Base-by-base conservation (phyloP, 92 coral and sea anemone species). In the Diadumene lineata region DNA sequence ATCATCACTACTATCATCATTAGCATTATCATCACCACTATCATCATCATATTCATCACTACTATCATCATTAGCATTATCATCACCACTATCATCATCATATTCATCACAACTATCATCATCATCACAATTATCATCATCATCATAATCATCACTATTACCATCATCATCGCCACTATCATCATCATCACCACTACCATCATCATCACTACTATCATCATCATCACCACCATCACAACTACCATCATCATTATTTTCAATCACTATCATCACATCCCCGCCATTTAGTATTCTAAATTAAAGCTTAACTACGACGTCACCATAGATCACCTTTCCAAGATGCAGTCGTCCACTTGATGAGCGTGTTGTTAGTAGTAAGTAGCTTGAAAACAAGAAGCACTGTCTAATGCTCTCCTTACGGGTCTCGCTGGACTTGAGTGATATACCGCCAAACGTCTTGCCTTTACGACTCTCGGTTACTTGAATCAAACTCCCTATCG, bases 341-440 rank as follows among this genome's bases (percentile, higher is more conserved):
- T 92, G 97, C 1, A 94, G 89, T 56, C 93, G 89, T 50, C 98
- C 98, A 74, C 97, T 92, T 34, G 98, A 94, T 34, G 98, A 94
- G 27, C 97, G 85, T 23, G 93, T 86, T 21, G 98, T 92, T 15
- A 94, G 87, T 71, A 94, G 77, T 66, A 94, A 83, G 73, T 81
- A 84, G 13, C 98, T 92, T 7, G 98, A 94, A 66, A 94, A 94
- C 81, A 94, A 75, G 38, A 94, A 92, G 60, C 98, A 94, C 27
- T 92, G 92, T 3, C 96, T 81, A 11, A 92, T 91, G 62, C 83
- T 82, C 67, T 94, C 98, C 66, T 94, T 94, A 15, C 97, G 75
- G 11, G 85, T 83, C n/a, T 94, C 98, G 70, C 85, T 79, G 29
- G 97, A 82, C 73, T 91, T 94, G 44, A 94, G 77, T 9, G 93